phyloP scores from a whole-genome alignment of 1,140 invertebrate genomes.

The Drosophila subpulchrella region DNA sequence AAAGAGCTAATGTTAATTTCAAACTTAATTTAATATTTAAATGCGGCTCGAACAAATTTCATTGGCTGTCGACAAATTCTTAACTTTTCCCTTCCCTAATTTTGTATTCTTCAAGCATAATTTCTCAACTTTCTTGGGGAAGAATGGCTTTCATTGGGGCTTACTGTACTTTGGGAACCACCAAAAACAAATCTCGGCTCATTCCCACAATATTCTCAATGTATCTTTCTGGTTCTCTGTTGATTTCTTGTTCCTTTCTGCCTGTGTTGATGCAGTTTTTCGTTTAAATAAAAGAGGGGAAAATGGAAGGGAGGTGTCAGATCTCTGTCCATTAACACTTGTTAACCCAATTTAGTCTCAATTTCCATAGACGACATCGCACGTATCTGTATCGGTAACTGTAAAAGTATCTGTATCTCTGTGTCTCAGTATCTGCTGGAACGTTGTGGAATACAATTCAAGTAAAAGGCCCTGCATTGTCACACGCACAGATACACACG shows the following conservation, averaged over 20 bases:
- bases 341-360: constrained; percentile 82
- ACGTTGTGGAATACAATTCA: constrained; percentile 41
- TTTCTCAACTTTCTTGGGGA: background rate
- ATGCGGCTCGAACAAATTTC: background rate
- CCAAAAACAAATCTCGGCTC: background rate
- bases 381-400: constrained; percentile 35
- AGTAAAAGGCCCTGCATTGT: constrained; percentile 70
- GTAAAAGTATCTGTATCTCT: constrained; percentile 8
- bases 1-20: constrained; percentile 1
- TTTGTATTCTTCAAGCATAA: background rate
- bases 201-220: background rate
- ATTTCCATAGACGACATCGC: constrained; percentile 72
- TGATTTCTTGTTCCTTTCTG: constrained; percentile 12
- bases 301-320: constrained; percentile 20
- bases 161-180: constrained; percentile 2
- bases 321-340: constrained; percentile 79
- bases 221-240: background rate
- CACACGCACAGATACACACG: constrained; percentile 44
- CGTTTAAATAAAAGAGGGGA: constrained; percentile 19
- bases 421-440: constrained; percentile 20
- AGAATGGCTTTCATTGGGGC: background rate
- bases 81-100: background rate
- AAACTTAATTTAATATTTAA: constrained; percentile 12
- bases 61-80: background rate
- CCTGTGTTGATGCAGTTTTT: constrained; percentile 58